phyloP scores from a whole-genome alignment of 2,113 vertebrate species.

The Pachycephala philippinensis region DNA sequence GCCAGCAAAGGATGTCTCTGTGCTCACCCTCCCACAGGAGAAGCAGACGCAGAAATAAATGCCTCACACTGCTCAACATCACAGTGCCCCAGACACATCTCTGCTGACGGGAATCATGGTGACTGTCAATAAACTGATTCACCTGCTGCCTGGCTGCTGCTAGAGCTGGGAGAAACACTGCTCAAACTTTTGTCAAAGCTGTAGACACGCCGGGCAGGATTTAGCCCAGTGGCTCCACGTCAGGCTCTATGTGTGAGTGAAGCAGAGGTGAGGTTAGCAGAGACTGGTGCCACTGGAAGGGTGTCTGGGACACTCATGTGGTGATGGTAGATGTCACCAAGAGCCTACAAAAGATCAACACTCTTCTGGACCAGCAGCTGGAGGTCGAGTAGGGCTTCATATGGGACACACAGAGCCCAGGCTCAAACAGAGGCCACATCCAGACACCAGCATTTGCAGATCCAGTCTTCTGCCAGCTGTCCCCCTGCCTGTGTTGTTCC shows the following conservation, averaged over 20 bases:
- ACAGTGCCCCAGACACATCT: neutral
- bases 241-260: rapidly evolving
- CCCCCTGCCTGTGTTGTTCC: rapidly evolving
- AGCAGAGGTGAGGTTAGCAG: neutral
- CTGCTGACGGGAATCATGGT: neutral
- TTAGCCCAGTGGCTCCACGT: rapidly evolving
- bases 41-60: neutral
- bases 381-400: rapidly evolving
- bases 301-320: too few species aligned
- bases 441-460: neutral
- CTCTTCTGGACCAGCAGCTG: neutral
- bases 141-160: neutral
- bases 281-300: neutral
- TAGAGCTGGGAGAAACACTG: neutral
- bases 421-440: neutral
- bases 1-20: neutral
- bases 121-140: neutral
- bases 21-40: neutral
- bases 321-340: neutral
- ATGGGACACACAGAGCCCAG: neutral
- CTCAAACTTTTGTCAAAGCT: neutral
- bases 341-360: rapidly evolving
- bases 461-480: neutral
- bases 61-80: neutral
- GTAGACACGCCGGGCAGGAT: neutral